Evolutionary conservation across 2,797 vertebrate genomes (phyloP).

Genomic region (Champsocephalus gunnari): DNA sequence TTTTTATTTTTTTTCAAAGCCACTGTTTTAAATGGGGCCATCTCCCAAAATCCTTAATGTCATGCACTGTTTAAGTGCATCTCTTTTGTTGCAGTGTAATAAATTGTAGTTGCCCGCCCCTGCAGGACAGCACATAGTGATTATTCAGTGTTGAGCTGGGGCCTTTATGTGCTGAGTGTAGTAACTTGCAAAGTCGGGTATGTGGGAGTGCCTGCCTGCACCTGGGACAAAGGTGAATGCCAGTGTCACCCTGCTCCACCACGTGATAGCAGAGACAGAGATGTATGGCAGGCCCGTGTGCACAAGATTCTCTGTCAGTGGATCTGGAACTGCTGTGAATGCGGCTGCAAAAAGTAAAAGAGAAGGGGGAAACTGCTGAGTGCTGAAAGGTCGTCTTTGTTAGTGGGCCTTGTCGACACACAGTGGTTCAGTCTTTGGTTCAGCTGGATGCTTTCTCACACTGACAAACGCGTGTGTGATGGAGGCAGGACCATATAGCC

Average conservation of each 20-base stretch:
- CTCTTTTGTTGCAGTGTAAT: conserved; percentile 23
- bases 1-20: too few relatives aligned
- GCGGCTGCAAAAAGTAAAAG: conserved; percentile 64
- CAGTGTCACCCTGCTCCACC: conserved; percentile 57
- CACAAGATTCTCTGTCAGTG: conserved; percentile 44
- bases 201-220: conserved; percentile 52
- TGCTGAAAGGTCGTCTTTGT: conserved; percentile 85
- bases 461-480: conserved; percentile 77
- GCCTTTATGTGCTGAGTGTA: conserved; percentile 31
- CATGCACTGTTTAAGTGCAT: conserved; percentile 1
- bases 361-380: conserved; percentile 60
- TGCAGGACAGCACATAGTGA: conserved; percentile 4
- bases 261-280: conserved; percentile 50
- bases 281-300: conserved; percentile 28
- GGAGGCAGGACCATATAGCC: conserved; percentile 62
- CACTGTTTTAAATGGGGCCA: too few relatives aligned
- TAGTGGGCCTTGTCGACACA: conserved; percentile 74
- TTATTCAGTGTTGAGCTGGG: conserved; percentile 20
- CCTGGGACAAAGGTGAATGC: conserved; percentile 75
- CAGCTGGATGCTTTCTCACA: conserved; percentile 76
- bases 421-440: conserved; percentile 80
- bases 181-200: conserved; percentile 6
- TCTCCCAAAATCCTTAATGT: too few relatives aligned
- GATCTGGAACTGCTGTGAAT: conserved; percentile 56
- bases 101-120: conserved; percentile 13